A percentile compares a stretch with the other conserved stretches of the same genome.
Evolutionary conservation across 2,888 invertebrate genomes (phyloP).

Genomic region (Nomada fucata): DNA sequence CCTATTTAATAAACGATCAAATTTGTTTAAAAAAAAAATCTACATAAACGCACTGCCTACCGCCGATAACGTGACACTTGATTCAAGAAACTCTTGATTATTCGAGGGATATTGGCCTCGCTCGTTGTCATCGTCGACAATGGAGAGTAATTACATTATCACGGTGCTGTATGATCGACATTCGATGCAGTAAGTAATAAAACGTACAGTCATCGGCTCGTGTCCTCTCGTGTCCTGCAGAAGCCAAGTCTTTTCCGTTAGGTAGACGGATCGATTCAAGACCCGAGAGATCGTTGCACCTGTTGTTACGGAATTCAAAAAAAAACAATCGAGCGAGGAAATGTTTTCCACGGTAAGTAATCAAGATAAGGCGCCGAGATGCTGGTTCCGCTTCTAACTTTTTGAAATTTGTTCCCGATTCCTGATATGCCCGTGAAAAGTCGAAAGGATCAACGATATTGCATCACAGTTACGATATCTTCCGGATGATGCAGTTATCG

Average conservation of each 20-base stretch:
- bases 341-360: conserved; percentile 59
- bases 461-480: too few relatives aligned
- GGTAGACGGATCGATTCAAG: conserved; percentile 49
- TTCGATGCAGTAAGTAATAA: conserved; percentile 47
- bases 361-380: conserved; percentile 42
- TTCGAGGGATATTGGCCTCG: conserved; percentile 19
- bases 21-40: not conserved
- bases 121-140: conserved; percentile 50
- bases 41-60: not conserved
- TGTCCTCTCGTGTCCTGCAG: conserved; percentile 55
- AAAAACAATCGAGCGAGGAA: conserved; percentile 53
- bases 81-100: conserved; percentile 32
- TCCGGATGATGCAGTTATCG: too few relatives aligned
- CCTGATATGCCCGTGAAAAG: too few relatives aligned
- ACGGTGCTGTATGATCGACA: conserved; percentile 53
- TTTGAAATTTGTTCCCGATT: too few relatives aligned
- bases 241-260: conserved; percentile 46
- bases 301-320: conserved; percentile 40
- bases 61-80: conserved; percentile 13
- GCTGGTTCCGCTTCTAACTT: conserved; percentile 25
- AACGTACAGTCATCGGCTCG: conserved; percentile 60
- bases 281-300: conserved; percentile 47
- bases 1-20: conserved; percentile 1
- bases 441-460: too few relatives aligned
- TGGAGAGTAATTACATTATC: conserved; percentile 63